These are phyloP conservation scores for Sitodiplosis mosellana DNA, from an alignment of 1,140 invertebrate genomes.

Conservation along the genomic window DNA sequence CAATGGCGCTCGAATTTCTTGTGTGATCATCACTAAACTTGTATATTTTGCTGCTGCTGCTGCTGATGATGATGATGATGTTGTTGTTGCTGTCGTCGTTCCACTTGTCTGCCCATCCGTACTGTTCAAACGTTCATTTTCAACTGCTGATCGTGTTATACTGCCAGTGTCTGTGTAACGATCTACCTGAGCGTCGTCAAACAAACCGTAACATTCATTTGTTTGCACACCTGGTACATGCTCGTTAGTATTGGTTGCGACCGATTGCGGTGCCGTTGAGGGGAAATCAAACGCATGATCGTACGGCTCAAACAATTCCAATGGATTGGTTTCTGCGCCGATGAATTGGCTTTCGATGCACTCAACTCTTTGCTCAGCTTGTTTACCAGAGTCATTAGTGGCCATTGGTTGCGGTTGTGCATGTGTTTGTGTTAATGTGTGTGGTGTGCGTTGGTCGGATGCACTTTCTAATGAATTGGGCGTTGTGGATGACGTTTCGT, in stretches of 20 bases:
- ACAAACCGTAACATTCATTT: no score
- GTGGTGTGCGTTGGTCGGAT: background rate
- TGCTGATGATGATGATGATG: no score
- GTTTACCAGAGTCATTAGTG: background rate
- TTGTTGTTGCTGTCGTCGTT: slow-evolving; percentile 34
- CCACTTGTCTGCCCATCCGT: slow-evolving; percentile 12
- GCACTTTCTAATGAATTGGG: no score
- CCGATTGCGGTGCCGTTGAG: no score
- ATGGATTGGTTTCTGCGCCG: background rate
- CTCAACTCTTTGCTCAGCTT: no score
- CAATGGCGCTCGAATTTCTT: slow-evolving; percentile 27
- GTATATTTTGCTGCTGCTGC: slow-evolving; percentile 49
- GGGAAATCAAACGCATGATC: no score
- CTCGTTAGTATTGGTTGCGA: no score
- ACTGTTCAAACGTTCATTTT: slow-evolving; percentile 24
- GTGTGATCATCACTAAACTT: slow-evolving; percentile 72
- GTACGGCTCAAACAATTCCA: no score
- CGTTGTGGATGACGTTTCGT: background rate
- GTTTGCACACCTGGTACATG: no score
- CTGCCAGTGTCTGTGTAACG: background rate
- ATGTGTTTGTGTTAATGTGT: background rate
- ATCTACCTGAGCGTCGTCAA: no score
- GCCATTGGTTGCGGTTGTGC: background rate
- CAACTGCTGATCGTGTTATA: slow-evolving; percentile 11
- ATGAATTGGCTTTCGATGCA: slow-evolving; percentile 4